These are phyloP conservation scores for Grammomys surdaster DNA, from an alignment of 2,113 vertebrate genomes.

Conservation along the genomic window DNA sequence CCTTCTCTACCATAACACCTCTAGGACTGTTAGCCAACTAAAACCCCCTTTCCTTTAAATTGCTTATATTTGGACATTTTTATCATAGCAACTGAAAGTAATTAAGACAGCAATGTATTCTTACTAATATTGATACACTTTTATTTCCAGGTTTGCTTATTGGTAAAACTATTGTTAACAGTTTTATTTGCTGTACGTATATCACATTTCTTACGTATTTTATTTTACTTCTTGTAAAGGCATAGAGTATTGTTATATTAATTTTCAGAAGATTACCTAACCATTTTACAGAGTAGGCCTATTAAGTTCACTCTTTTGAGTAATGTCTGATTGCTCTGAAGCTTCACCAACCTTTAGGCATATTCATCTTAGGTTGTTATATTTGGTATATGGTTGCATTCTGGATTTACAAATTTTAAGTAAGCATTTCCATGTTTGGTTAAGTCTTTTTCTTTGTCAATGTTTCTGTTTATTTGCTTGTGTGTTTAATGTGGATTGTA, in stretches of 20 bases:
- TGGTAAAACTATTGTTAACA: not conserved
- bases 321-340: not conserved
- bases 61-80: not conserved
- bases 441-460: not conserved
- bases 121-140: not conserved
- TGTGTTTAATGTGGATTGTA: not conserved
- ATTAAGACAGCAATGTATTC: not conserved
- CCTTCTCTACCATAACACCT: not conserved
- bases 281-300: not conserved
- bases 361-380: not conserved
- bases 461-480: not conserved
- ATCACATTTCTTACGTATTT: not conserved
- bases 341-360: not conserved
- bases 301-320: not conserved
- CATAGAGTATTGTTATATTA: not conserved
- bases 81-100: not conserved
- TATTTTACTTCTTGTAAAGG: not conserved
- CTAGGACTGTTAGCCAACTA: not conserved
- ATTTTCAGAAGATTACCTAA: not conserved
- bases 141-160: not conserved
- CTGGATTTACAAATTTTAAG: not conserved
- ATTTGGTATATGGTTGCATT: not conserved
- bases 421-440: not conserved
- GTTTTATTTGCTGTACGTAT: slow-evolving; percentile 4
- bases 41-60: not conserved